Conservation (phyloP, 2,797 vertebrate genomes). For the Chelon labrosus region DNA sequence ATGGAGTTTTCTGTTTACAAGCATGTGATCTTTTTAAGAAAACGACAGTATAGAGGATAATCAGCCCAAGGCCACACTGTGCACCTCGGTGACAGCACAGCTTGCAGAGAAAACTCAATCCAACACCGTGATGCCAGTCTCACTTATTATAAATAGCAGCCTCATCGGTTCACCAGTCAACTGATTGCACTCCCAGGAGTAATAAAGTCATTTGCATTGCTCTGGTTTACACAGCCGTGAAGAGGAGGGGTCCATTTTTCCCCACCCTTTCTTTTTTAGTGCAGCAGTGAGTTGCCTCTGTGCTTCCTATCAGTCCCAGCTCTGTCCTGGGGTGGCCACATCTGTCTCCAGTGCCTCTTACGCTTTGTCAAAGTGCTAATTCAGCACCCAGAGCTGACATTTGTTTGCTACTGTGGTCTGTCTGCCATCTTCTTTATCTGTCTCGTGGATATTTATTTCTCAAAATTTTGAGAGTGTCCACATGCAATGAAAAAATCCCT, state of each 20-base stretch:
- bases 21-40: conserved; percentile 22
- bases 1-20: conserved; percentile 9
- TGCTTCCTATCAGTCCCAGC: no score
- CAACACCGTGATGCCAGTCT: conserved; percentile 25
- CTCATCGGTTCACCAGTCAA: conserved; percentile 49
- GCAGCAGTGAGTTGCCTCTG: no score
- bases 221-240: no score
- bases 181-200: conserved; percentile 56
- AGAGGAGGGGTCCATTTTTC: no score
- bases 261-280: no score
- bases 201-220: conserved; percentile 3
- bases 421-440: conserved; percentile 24
- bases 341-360: conserved; percentile 39
- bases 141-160: conserved; percentile 57
- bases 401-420: conserved; percentile 4
- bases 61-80: not conserved
- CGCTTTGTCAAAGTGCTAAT: conserved; percentile 34
- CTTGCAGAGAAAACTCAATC: conserved; percentile 1
- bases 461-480: conserved; percentile 2
- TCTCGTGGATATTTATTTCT: not conserved
- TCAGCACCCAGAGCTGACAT: conserved; percentile 43
- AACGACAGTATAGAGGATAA: not conserved
- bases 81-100: not conserved
- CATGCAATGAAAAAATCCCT: conserved; percentile 33
- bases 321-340: conserved; percentile 9